Percentiles rank a stretch among this genome's conserved stretches.
These are phyloP conservation scores for Zeuzera pyrina DNA, from an alignment of 2,888 invertebrate genomes.

Conservation along the genomic window DNA sequence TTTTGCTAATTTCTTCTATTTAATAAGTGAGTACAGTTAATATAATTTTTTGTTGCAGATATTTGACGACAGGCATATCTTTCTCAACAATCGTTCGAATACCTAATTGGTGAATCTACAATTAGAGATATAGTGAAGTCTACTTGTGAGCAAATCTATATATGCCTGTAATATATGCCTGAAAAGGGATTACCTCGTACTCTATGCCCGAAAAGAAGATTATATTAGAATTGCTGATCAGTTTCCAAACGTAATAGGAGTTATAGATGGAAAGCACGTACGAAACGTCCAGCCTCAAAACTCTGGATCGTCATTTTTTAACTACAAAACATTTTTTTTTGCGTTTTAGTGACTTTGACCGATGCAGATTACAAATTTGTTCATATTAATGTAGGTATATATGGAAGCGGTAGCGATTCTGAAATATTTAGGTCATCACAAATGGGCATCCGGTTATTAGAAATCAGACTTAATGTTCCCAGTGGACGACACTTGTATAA, in stretches of 20 bases:
- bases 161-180: no score
- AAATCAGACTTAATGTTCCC: constrained; percentile 18
- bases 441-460: constrained; percentile 18
- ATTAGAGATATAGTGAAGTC: constrained; percentile 21
- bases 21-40: no score
- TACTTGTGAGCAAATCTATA: constrained; percentile 23
- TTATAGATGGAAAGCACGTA: constrained; percentile 25
- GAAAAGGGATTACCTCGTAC: no score
- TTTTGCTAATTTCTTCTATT: no score
- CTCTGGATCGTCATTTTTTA: no score
- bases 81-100: constrained; percentile 21
- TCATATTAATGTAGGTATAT: constrained; percentile 20
- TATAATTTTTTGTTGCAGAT: constrained; percentile 19
- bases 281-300: constrained; percentile 19
- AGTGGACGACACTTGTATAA: constrained; percentile 17
- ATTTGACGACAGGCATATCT: constrained; percentile 21
- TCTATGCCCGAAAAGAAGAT: constrained; percentile 15
- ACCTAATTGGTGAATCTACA: constrained; percentile 21
- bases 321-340: no score
- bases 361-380: constrained; percentile 19
- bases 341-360: constrained; percentile 16
- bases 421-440: constrained; percentile 21
- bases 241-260: constrained; percentile 31
- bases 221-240: constrained; percentile 24
- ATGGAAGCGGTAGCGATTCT: constrained; percentile 21